Conservation (phyloP, 2,888 invertebrate species). For the Pheosia tremula region DNA sequence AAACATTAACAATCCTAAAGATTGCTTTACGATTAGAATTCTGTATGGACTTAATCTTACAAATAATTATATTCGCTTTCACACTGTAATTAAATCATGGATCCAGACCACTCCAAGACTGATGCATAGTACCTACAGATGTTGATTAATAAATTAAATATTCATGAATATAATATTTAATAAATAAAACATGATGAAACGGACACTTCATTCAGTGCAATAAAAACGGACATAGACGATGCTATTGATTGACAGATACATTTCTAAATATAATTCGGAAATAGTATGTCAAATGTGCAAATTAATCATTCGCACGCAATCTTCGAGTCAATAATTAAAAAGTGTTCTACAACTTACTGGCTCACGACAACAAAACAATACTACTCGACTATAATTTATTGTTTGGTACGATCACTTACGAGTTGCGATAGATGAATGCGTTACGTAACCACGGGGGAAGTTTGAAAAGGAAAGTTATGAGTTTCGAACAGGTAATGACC, state of each 20-base stretch:
- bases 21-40: no score
- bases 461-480: background rate
- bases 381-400: constrained; percentile 8
- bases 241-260: background rate
- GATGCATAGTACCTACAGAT: no score
- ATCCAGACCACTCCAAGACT: no score
- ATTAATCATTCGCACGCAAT: constrained; percentile 18
- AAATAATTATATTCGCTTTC: no score
- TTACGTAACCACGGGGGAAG: background rate
- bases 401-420: constrained; percentile 7
- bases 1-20: no score
- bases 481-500: no score
- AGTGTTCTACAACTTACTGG: constrained; percentile 8
- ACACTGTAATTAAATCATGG: no score
- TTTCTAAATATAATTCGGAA: background rate
- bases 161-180: no score
- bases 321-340: constrained; percentile 17
- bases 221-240: background rate
- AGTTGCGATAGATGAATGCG: background rate
- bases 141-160: no score
- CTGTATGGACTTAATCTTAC: no score
- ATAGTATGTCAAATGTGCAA: constrained; percentile 9
- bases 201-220: no score
- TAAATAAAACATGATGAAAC: no score
- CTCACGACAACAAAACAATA: constrained; percentile 12